Evolutionary conservation across 2,113 vertebrate species (phyloP), one percentile per base, ranked within the genome.

Genomic region (Acrocephalus kingi): DNA sequence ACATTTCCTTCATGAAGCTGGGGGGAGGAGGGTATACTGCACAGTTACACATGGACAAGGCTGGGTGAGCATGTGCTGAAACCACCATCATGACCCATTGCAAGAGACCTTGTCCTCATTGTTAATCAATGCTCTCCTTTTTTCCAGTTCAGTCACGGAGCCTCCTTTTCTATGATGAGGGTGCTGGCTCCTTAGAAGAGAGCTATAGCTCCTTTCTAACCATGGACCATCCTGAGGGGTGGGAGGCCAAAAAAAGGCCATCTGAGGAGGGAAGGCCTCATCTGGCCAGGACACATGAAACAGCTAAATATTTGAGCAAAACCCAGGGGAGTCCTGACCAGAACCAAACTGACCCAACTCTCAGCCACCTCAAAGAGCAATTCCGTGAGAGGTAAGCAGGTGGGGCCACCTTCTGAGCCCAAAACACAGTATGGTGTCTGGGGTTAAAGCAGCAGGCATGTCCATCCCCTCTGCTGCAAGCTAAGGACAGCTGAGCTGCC

Each of bases 161-260:
- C 98, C 99, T 99, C 84, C 98, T 99, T 97, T 99, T 99, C 98
- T 99, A 99, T 48, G 99, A 99, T 10, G 99, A 99, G 82, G 98
- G 97, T 43, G 94, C 98, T 78, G 95, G 98, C 91, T 98, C 98
- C 1, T 96, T 99, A 98, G 99, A 99, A 97, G 99, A 99, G 72
- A 96, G 97, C 89, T 98, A 95, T 80, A 94, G 98, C 37, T 94
- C 98, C 85, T 97, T 98, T 93, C 96, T 98, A 95, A 98, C 98
- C 11, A 89, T 98, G 96, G 98, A 99, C 85, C 97, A 97, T 93
- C 97, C 98, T 16, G 99, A 98, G 62, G 95, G 97, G 39, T 98
- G 98, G 98, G 98, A 98, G 55, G 94, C 97, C 15, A 82, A 98
- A 80, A 97, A 97, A 24, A 87, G 97, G 74, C 97, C 97, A 43